A percentile compares a stretch with the other conserved stretches of the same genome.
These are phyloP conservation scores for Macrotus californicus DNA, from an alignment of 2,113 vertebrate genomes.

Conservation along the genomic window DNA sequence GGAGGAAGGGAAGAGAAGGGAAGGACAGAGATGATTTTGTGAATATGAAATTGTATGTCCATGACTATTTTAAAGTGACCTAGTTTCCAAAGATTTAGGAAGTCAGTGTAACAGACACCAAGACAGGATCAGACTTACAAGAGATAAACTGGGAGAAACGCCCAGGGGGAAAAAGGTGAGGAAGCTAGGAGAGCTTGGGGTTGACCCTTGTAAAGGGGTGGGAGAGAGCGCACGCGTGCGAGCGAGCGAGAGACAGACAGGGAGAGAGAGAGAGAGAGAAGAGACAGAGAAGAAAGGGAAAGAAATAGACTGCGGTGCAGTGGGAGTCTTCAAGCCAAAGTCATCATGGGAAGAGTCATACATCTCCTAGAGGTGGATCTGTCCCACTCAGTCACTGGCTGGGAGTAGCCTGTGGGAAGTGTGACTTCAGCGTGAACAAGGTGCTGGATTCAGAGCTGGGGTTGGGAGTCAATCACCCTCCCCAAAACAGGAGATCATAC, in stretches of 20 bases:
- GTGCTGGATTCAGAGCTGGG: background rate
- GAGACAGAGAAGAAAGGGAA: background rate
- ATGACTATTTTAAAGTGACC: constrained; percentile 27
- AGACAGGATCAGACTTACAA: constrained; percentile 7
- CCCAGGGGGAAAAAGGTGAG: background rate
- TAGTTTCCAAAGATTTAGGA: constrained; percentile 29
- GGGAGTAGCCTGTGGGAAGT: background rate
- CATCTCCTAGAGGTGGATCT: background rate
- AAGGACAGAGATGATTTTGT: background rate
- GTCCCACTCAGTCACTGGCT: background rate
- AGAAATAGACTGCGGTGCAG: too few relatives aligned
- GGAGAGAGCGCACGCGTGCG: too few relatives aligned
- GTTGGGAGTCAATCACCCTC: background rate
- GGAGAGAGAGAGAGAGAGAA: background rate
- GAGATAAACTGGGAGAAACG: background rate
- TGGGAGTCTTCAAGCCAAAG: background rate
- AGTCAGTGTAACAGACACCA: background rate
- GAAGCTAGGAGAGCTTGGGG: background rate
- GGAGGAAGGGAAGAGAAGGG: background rate
- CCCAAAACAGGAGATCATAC: background rate
- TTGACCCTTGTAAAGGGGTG: background rate
- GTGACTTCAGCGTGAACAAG: background rate
- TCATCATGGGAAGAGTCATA: background rate
- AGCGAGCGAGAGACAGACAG: too few relatives aligned
- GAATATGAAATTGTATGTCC: background rate